Conservation (phyloP, 1,140 invertebrate genomes). For the Tetranychus urticae region DNA sequence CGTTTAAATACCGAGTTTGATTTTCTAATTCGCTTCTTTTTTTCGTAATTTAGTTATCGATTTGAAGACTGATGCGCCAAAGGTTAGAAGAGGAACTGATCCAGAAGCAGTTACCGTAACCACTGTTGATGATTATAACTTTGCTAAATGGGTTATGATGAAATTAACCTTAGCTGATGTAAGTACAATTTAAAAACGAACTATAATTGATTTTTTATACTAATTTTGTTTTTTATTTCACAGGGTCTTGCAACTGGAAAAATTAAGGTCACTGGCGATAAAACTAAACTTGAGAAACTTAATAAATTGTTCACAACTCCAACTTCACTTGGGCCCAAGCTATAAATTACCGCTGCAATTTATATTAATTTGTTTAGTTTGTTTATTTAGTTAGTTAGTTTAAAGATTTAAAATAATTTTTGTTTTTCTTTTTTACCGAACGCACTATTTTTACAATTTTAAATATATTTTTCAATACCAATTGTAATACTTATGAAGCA, state of each 20-base stretch:
- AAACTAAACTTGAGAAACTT: neutral
- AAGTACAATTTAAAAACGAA: neutral
- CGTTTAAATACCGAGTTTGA: too few relatives aligned
- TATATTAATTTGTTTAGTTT: neutral
- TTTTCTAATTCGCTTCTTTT: neutral
- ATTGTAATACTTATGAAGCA: too few relatives aligned
- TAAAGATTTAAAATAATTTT: neutral
- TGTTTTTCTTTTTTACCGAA: too few relatives aligned
- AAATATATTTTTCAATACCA: too few relatives aligned
- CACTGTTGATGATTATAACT: neutral
- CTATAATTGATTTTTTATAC: neutral
- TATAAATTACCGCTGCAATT: neutral
- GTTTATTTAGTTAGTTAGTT: neutral
- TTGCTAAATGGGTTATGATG: slow-evolving; percentile 1
- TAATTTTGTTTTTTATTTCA: neutral
- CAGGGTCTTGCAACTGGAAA: neutral
- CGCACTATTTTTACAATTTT: too few relatives aligned
- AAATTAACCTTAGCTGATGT: neutral
- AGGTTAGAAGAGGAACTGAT: neutral
- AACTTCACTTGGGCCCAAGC: neutral
- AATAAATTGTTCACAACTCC: neutral
- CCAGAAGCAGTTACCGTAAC: neutral
- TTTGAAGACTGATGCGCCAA: neutral
- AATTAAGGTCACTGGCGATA: neutral
- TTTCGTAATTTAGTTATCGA: neutral